A percentile compares a stretch with the other conserved stretches of the same genome.
Evolutionary conservation across 2,113 vertebrate species (phyloP).

Genomic region (Gnathonemus echidnorhynchus): DNA sequence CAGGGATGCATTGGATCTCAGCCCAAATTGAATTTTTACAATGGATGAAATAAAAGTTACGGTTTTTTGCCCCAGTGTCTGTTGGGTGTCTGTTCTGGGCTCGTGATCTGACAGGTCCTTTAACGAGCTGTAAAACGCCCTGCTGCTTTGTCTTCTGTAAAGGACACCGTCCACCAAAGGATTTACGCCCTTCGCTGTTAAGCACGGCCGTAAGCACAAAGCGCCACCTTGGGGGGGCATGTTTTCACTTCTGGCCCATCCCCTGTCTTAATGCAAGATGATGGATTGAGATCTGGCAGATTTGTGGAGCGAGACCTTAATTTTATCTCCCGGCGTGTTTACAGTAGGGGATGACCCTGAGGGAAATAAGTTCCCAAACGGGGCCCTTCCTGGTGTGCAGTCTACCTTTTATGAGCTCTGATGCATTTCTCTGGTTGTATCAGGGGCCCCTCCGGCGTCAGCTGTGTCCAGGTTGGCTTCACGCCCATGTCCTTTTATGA

Average conservation of each 20-base stretch:
- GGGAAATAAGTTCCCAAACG: slow-evolving; percentile 47
- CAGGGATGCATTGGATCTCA: slow-evolving; percentile 13
- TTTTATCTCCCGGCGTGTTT: slow-evolving; percentile 53
- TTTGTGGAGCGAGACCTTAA: slow-evolving; percentile 52
- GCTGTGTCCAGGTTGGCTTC: neutral
- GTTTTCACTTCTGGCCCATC: neutral
- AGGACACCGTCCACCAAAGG: slow-evolving; percentile 7
- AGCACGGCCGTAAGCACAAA: neutral
- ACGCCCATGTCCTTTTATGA: neutral
- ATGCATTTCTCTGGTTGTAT: slow-evolving; percentile 40
- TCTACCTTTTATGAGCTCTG: slow-evolving; percentile 39
- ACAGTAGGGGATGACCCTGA: slow-evolving; percentile 44
- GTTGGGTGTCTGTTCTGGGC: slow-evolving; percentile 7
- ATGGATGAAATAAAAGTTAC: slow-evolving; percentile 4
- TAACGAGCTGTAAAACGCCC: slow-evolving; percentile 18
- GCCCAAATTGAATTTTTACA: slow-evolving; percentile 21
- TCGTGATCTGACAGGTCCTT: neutral
- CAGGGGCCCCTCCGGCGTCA: slow-evolving; percentile 36
- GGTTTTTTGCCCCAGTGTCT: neutral
- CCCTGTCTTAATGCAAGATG: slow-evolving; percentile 9
- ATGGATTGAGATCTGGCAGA: slow-evolving; percentile 37
- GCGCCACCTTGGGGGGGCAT: slow-evolving; percentile 10
- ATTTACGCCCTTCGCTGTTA: slow-evolving; percentile 16
- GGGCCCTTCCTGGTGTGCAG: slow-evolving; percentile 46
- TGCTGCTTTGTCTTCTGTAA: slow-evolving; percentile 14